These are phyloP conservation scores for Craterocephalus amniculus DNA, from an alignment of 2,797 vertebrate genomes.

Conservation along the genomic window DNA sequence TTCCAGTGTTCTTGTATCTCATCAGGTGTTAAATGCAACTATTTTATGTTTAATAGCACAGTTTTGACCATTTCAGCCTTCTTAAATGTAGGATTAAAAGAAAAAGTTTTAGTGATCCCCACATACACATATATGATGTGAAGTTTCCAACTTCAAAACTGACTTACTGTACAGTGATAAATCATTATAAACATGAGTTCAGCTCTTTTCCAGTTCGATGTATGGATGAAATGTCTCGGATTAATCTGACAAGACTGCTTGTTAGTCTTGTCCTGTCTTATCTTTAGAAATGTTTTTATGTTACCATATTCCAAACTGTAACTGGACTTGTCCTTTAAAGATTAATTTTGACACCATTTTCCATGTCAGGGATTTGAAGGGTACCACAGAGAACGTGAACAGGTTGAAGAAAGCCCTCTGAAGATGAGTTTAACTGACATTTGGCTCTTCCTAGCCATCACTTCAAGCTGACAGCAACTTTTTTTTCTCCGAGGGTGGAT, in stretches of 20 bases:
- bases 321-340: background rate
- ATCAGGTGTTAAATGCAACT: too few relatives aligned
- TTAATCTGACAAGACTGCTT: background rate
- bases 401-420: background rate
- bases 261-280: slow-evolving; percentile 1
- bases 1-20: too few relatives aligned
- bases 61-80: too few relatives aligned
- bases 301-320: background rate
- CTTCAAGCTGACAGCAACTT: background rate
- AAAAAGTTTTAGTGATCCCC: too few relatives aligned
- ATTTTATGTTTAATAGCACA: too few relatives aligned
- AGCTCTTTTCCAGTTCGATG: background rate
- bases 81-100: too few relatives aligned
- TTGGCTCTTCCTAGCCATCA: slow-evolving; percentile 3
- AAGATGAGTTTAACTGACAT: too few relatives aligned
- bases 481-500: background rate
- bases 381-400: background rate
- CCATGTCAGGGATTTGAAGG: slow-evolving; percentile 8
- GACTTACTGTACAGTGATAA: background rate
- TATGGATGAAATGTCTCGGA: background rate
- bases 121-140: too few relatives aligned
- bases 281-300: background rate
- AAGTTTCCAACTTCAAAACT: too few relatives aligned
- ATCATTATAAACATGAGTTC: background rate
- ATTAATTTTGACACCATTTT: slow-evolving; percentile 11